Conservation (phyloP, 2,797 vertebrate species). For the Falco biarmicus region DNA sequence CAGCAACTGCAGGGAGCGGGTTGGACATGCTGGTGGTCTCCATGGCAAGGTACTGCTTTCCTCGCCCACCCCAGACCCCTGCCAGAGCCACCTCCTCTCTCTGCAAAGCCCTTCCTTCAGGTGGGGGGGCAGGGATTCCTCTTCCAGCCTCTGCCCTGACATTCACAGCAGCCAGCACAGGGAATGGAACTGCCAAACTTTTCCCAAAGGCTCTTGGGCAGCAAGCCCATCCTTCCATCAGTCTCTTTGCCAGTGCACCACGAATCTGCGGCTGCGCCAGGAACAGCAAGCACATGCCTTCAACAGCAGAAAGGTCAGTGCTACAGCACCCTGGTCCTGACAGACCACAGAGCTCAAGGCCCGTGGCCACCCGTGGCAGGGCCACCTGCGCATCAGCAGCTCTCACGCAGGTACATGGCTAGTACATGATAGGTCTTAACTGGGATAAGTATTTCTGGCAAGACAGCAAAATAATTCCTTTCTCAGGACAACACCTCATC, state of each 20-base stretch:
- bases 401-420: neutral
- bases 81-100: neutral
- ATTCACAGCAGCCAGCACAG: neutral
- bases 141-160: neutral
- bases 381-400: neutral
- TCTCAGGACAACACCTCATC: neutral
- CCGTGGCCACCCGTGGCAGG: neutral
- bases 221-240: neutral
- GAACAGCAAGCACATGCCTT: neutral
- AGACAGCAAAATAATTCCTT: neutral
- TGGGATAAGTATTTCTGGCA: neutral
- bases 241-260: neutral
- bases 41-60: neutral
- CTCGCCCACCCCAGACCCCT: neutral
- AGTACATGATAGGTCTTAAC: neutral
- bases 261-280: neutral
- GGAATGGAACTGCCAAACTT: neutral
- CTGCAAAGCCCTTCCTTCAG: neutral
- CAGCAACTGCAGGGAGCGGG: neutral
- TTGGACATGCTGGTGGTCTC: neutral
- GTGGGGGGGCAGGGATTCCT: neutral
- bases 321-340: neutral
- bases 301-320: neutral
- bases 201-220: neutral
- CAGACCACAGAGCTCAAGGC: neutral